Conservation (phyloP, 2,888 invertebrate species). For the Patella ulyssiponensis region DNA sequence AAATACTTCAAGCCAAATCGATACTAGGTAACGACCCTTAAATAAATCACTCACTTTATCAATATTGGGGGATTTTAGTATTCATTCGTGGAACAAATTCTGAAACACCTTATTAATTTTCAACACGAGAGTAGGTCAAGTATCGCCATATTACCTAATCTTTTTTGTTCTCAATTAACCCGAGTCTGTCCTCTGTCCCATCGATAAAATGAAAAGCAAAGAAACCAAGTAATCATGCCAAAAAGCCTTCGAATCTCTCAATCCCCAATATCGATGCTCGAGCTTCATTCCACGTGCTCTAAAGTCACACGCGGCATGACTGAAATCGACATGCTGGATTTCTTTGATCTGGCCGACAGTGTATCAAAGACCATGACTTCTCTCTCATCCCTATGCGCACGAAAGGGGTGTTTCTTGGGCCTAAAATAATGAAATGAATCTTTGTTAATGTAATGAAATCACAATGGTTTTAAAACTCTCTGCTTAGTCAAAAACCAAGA, state of each 20-base stretch:
- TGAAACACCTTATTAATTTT: slow-evolving; percentile 11
- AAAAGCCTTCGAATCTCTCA: background rate
- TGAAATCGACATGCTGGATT: slow-evolving; percentile 12
- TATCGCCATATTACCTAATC: background rate
- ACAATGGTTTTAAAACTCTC: slow-evolving; percentile 14
- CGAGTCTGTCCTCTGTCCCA: background rate
- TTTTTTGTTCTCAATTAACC: slow-evolving; percentile 7
- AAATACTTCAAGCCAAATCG: too few relatives aligned
- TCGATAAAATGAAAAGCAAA: slow-evolving; percentile 7
- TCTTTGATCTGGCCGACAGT: slow-evolving; percentile 12
- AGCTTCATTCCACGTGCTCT: slow-evolving; percentile 9
- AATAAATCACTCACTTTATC: background rate
- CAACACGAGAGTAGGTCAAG: slow-evolving; percentile 2
- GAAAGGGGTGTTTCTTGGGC: slow-evolving; percentile 21
- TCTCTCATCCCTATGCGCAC: slow-evolving; percentile 12
- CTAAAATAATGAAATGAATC: slow-evolving; percentile 33
- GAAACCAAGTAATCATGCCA: slow-evolving; percentile 5
- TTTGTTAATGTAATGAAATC: slow-evolving; percentile 35
- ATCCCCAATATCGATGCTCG: slow-evolving; percentile 12
- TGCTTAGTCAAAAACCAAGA: slow-evolving; percentile 1
- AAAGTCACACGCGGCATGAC: slow-evolving; percentile 5
- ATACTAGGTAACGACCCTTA: too few relatives aligned
- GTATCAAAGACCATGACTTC: slow-evolving; percentile 7
- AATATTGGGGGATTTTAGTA: background rate
- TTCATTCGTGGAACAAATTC: slow-evolving; percentile 6